Evolutionary conservation across 2,113 vertebrate species (phyloP), one percentile per base, ranked within the genome.

Genomic region (Nipponia nippon): DNA sequence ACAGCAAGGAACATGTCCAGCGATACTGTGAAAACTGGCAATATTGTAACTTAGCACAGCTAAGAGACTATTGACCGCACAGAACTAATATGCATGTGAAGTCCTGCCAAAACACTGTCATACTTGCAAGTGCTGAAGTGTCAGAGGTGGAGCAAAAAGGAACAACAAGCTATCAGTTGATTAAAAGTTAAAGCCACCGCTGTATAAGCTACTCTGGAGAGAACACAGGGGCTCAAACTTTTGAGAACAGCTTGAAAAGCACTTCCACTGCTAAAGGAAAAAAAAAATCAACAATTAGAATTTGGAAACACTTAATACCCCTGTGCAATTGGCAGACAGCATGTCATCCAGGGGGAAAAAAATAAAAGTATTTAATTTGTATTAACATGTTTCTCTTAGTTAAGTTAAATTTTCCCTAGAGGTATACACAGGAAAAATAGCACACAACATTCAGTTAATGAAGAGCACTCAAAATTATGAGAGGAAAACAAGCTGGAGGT

Each of bases 401-500:
- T 76, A 91, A 87, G 58, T 77, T 89, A 87, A 93, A 91, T 91
- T 93, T 93, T 89, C 97, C 93, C 95, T 76, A 46, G 66, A 89
- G 95, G 87, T 83, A 49, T 91, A 65, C 46, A 83, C 7, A 72
- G 46, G 53, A 84, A 95, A 95, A 93, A 91, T 5, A 72, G 50
- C 72, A 85, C 44, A 94, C 77, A 95, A 91, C 66, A 93, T 76
- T 90, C 46, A 87, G 83, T 87, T 93, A 92, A 62, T 95, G 93
- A 96, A 95, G 73, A 96, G 91, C 81, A 93, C 96, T 97, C 83
- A 77, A 89, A 94, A 77, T 84, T 76, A 36, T 7, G 50, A 95
- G 91, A 97, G 87, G 87, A 73, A 97, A 96, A 95, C 83, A 96
- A 83, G 84, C 87, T 93, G 62, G 36, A 95, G 42, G 87, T 95